Evolutionary conservation across 2,888 invertebrate species (phyloP), one percentile per base, ranked within the genome.

Genomic region (Margaritifera margaritifera): DNA sequence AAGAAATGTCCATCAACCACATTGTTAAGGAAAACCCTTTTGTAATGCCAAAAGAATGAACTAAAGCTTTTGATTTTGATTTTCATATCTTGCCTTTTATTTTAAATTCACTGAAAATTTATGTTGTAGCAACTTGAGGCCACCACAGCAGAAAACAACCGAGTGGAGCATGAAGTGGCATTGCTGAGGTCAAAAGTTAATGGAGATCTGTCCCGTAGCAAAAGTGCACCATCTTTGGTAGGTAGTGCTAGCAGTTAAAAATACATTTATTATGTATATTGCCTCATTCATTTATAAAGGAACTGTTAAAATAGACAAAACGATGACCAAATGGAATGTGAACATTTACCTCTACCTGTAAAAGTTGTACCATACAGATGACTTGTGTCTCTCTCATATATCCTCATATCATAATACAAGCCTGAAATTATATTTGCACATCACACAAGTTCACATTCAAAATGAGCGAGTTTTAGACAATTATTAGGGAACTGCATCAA

Each of bases 71-170:
- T 15, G 42, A 42, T 42, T 42, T 42, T 1, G 15, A 42, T 42
- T 42, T 42, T 42, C 42, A 31, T 31, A 8, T 31, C 31, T 11
- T 42, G 15, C 15, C 42, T 11, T 42, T 42, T 42, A 42, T 15
- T 42, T 15, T 42, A 42, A 42, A 11, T 15, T 42, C 15, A 15
- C 42, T 42, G 42, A 8, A 42, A 42, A 50, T 57, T 58, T 65
- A 25, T 50, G 27, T 64, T 77, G 1, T 69, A 87, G 86, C 79
- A 81, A 63, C 91, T 97, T 79, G 96, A 97, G 90, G 96, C 96
- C 90, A 96, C 96, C 0, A 95, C 96, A 24, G 95, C 95, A 2
- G 96, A 96, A 81, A 96, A 96, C 88, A 95, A 95, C 11, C 93
- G 95, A 2, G 90, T 97, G 73, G 97, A 97, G 89, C 94, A 96